These are phyloP conservation scores for Leucophenga montana DNA, from an alignment of 2,888 invertebrate species.

Conservation along the genomic window DNA sequence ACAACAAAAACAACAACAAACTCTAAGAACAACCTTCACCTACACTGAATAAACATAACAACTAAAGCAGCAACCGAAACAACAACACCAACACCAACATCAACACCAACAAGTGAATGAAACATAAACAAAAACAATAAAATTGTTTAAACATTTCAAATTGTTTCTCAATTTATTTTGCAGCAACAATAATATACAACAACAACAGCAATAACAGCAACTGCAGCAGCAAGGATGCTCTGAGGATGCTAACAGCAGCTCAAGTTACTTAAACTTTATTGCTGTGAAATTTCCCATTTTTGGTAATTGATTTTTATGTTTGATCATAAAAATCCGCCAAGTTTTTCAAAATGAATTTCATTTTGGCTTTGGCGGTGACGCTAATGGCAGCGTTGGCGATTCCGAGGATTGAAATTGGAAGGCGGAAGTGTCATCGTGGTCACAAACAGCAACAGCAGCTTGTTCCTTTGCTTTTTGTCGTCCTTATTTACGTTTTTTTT, in stretches of 20 bases:
- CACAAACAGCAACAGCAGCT: neutral
- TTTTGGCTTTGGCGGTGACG: neutral
- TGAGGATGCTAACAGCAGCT: neutral
- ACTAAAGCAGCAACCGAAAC: too few relatives aligned
- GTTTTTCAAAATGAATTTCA: slow-evolving; percentile 22
- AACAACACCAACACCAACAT: neutral
- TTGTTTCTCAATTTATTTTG: slow-evolving; percentile 59
- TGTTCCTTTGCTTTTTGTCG: neutral
- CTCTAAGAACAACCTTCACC: neutral
- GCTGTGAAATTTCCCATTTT: slow-evolving; percentile 52
- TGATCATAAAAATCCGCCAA: slow-evolving; percentile 56
- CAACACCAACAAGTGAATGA: slow-evolving; percentile 16
- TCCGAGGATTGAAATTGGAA: neutral
- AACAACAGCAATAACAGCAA: neutral
- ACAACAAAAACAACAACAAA: slow-evolving; percentile 1
- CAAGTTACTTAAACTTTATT: slow-evolving; percentile 27
- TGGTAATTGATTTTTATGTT: slow-evolving; percentile 66
- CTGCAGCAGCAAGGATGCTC: neutral
- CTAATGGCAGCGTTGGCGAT: neutral
- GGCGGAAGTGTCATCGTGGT: too few relatives aligned
- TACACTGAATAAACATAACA: neutral
- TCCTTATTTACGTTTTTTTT: neutral
- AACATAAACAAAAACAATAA: slow-evolving; percentile 44
- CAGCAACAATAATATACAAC: neutral
- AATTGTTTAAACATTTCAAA: slow-evolving; percentile 56